Percentiles rank a stretch among this genome's conserved stretches.
phyloP scores from a whole-genome alignment of 30 jellyfish, hydroid and myxozoan genomes.

The Hydra vulgaris region DNA sequence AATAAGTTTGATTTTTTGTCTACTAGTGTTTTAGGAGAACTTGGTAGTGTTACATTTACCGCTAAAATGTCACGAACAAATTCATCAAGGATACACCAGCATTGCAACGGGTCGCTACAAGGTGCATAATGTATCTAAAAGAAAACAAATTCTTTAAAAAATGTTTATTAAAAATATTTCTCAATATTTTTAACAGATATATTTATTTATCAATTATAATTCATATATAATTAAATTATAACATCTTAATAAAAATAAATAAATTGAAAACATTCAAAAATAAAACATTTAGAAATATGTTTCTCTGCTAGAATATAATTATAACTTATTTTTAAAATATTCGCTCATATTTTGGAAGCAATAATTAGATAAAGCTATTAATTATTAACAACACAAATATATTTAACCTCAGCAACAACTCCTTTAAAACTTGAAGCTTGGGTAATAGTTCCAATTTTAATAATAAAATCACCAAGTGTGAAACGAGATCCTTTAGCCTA shows the following conservation, averaged over 20 bases:
- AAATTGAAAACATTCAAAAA: no score
- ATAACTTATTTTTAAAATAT: no score
- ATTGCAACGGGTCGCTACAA: conserved; percentile 35
- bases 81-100: conserved; percentile 48
- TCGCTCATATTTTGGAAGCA: background rate
- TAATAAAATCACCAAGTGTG: conserved; percentile 63
- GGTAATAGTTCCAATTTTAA: conserved; percentile 56
- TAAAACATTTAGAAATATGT: no score
- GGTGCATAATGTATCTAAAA: conserved; percentile 45
- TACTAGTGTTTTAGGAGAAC: conserved; percentile 36
- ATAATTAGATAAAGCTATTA: background rate
- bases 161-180: background rate
- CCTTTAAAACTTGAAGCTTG: conserved; percentile 71
- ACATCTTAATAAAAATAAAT: no score
- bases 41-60: conserved; percentile 23
- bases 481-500: conserved; percentile 64
- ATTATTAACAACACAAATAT: no score
- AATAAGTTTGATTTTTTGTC: conserved; percentile 38
- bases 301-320: no score
- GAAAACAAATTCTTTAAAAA: background rate
- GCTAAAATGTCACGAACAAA: conserved; percentile 39
- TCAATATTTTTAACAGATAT: background rate
- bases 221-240: no score
- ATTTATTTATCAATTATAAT: background rate
- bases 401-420: conserved; percentile 48